Conservation (phyloP, 2,888 invertebrate species). For the Ornithoptera priamus region DNA sequence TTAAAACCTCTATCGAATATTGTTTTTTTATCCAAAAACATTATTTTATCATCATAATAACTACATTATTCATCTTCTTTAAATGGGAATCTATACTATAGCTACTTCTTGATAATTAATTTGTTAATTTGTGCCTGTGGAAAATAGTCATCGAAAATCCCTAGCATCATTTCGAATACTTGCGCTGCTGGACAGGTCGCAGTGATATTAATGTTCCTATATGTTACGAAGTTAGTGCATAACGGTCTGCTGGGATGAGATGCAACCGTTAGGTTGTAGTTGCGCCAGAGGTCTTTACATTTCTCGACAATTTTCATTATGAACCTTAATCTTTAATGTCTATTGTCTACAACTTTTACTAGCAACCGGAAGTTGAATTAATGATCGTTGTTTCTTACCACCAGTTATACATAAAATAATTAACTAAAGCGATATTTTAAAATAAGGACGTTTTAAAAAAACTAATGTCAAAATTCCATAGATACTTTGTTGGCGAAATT, state of each 20-base stretch:
- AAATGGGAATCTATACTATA: too few relatives aligned
- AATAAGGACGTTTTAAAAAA: not conserved
- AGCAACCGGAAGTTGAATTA: slow-evolving; percentile 4
- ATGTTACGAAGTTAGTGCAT: slow-evolving; percentile 23
- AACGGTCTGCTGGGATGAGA: slow-evolving; percentile 15
- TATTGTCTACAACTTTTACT: slow-evolving; percentile 14
- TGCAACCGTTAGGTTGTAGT: slow-evolving; percentile 21
- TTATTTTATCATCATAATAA: too few relatives aligned
- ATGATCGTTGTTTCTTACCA: slow-evolving; percentile 9
- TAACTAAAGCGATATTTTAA: too few relatives aligned
- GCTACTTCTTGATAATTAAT: too few relatives aligned
- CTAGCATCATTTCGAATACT: slow-evolving; percentile 4
- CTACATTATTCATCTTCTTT: too few relatives aligned
- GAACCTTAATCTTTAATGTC: slow-evolving; percentile 20
- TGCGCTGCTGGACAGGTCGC: slow-evolving; percentile 5
- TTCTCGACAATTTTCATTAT: slow-evolving; percentile 18
- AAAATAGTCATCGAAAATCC: not conserved
- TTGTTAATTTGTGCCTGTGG: not conserved
- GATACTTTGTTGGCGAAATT: slow-evolving; percentile 10
- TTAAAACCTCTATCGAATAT: too few relatives aligned
- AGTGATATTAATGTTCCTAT: slow-evolving; percentile 8
- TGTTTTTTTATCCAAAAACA: too few relatives aligned
- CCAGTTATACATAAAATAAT: too few relatives aligned
- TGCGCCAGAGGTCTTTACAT: slow-evolving; percentile 12
- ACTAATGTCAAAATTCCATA: not conserved